Evolutionary conservation across 2,888 invertebrate genomes (phyloP).

Genomic region (Andrena trimmerana): DNA sequence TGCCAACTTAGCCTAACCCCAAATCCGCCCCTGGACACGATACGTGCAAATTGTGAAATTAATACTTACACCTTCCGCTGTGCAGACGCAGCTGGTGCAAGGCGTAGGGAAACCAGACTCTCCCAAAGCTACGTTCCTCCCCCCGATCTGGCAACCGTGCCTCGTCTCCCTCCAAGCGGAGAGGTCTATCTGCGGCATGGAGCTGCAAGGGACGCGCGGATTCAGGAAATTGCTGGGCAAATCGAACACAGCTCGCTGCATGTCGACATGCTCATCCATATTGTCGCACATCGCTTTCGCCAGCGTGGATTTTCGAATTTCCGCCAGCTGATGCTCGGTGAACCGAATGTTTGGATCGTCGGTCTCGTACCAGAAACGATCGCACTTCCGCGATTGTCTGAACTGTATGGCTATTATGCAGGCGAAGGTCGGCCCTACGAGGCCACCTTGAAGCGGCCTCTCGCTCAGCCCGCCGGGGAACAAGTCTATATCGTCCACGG

Average conservation of each 20-base stretch:
- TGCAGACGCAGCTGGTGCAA: constrained; percentile 95
- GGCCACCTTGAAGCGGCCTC: constrained; percentile 94
- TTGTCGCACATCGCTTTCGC: constrained; percentile 96
- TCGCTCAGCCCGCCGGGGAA: constrained; percentile 98
- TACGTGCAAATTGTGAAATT: background rate
- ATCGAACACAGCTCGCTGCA: constrained; percentile 96
- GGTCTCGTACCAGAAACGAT: constrained; percentile 98
- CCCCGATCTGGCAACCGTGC: constrained; percentile 93
- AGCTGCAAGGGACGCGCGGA: constrained; percentile 93
- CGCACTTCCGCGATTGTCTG: constrained; percentile 95
- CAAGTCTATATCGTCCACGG: constrained; percentile 97
- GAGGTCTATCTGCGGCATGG: constrained; percentile 92
- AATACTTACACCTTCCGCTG: constrained; percentile 92
- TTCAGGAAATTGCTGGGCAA: constrained; percentile 96
- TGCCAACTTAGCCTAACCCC: too few relatives aligned
- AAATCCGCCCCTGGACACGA: too few relatives aligned
- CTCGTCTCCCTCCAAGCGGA: constrained; percentile 94
- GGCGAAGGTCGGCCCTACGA: constrained; percentile 97
- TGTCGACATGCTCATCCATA: constrained; percentile 93
- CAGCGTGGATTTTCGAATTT: constrained; percentile 94
- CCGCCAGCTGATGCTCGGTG: constrained; percentile 94
- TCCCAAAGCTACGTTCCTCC: constrained; percentile 91
- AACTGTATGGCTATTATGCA: constrained; percentile 98
- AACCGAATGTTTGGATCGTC: constrained; percentile 92
- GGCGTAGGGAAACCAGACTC: constrained; percentile 95